Conservation (phyloP, 1,140 invertebrate genomes). For the Drosophila kohkoa region DNA sequence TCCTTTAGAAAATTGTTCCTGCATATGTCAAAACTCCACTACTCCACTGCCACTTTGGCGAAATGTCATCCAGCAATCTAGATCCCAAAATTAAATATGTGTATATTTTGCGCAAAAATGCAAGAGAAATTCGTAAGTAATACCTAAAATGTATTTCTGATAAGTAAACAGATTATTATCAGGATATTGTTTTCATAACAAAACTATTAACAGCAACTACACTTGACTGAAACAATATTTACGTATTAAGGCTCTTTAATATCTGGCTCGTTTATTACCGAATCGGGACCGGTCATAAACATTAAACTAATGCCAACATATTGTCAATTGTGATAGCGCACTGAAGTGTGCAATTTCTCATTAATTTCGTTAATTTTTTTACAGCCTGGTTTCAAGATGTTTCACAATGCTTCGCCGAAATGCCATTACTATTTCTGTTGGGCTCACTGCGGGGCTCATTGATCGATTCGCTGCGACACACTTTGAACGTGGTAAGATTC, state of each 20-base stretch:
- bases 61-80: slow-evolving; percentile 85
- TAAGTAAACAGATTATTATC: no score
- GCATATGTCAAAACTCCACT: slow-evolving; percentile 87
- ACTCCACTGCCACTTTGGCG: slow-evolving; percentile 88
- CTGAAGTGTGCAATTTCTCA: slow-evolving; percentile 28
- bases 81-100: slow-evolving; percentile 87
- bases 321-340: slow-evolving; percentile 17
- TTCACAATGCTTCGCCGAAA: slow-evolving; percentile 86
- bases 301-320: slow-evolving; percentile 57
- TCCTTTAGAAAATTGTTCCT: slow-evolving; percentile 78
- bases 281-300: neutral
- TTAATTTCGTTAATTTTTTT: slow-evolving; percentile 42
- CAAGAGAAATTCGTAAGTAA: slow-evolving; percentile 86
- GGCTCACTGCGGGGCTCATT: slow-evolving; percentile 87
- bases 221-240: neutral
- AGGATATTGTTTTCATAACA: no score
- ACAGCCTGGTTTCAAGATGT: slow-evolving; percentile 84
- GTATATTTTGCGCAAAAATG: slow-evolving; percentile 89
- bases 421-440: slow-evolving; percentile 88
- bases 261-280: neutral
- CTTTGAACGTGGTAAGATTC: slow-evolving; percentile 79
- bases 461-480: slow-evolving; percentile 85
- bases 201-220: no score
- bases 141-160: neutral
- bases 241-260: neutral